A percentile compares a stretch with the other conserved stretches of the same genome.
Conservation (phyloP, 2,113 vertebrate species). For the Chaenogobius annularis region DNA sequence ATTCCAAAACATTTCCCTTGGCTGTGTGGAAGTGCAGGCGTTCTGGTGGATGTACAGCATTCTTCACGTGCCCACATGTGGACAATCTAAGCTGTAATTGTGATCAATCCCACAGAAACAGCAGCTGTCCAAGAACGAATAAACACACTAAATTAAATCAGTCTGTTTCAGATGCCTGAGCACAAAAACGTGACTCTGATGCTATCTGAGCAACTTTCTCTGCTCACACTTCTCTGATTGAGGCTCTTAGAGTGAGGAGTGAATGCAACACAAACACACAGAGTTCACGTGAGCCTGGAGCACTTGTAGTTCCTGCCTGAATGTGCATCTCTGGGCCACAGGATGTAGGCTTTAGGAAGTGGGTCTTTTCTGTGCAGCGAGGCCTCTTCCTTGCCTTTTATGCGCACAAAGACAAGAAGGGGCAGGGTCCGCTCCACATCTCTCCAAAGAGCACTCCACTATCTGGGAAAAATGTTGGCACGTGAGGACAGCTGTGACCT, state of each 20-base stretch:
- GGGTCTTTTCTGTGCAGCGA: slow-evolving; percentile 63
- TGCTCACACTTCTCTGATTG: slow-evolving; percentile 42
- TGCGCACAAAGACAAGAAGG: slow-evolving; percentile 76
- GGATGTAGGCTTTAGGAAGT: slow-evolving; percentile 63
- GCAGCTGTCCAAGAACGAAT: slow-evolving; percentile 4
- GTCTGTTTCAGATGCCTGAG: not conserved
- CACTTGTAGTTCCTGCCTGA: slow-evolving; percentile 44
- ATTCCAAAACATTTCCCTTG: not conserved
- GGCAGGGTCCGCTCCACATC: slow-evolving; percentile 57
- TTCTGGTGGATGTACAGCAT: slow-evolving; percentile 25
- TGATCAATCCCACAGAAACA: slow-evolving; percentile 29
- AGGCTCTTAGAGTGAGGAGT: slow-evolving; percentile 4
- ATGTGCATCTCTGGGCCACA: slow-evolving; percentile 51
- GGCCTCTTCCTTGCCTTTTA: slow-evolving; percentile 75
- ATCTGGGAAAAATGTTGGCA: slow-evolving; percentile 57
- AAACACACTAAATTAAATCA: slow-evolving; percentile 25
- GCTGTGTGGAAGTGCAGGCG: not conserved
- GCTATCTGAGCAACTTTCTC: slow-evolving; percentile 13
- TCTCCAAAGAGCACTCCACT: slow-evolving; percentile 58
- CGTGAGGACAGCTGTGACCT: slow-evolving; percentile 54
- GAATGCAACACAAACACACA: slow-evolving; percentile 29
- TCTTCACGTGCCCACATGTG: slow-evolving; percentile 43
- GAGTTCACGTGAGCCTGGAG: slow-evolving; percentile 25
- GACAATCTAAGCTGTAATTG: slow-evolving; percentile 32
- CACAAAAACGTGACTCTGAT: not conserved